These are phyloP conservation scores for Camponotus pennsylvanicus DNA, from an alignment of 1,140 invertebrate genomes.

Conservation along the genomic window DNA sequence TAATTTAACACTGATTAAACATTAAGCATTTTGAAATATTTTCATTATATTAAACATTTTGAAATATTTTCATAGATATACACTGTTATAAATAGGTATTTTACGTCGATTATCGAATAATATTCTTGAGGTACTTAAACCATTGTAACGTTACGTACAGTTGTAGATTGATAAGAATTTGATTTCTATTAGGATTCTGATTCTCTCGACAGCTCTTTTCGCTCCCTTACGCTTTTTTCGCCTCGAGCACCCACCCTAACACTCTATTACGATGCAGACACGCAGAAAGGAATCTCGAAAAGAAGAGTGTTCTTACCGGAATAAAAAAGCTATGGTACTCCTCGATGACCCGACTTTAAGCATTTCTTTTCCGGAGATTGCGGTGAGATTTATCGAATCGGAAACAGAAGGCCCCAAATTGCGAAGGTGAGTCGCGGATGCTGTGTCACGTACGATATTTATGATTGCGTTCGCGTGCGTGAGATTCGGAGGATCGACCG, in stretches of 20 bases:
- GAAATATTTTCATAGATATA: not conserved
- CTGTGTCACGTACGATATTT: constrained; percentile 59
- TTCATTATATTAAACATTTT: not conserved
- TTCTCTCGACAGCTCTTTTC: not conserved
- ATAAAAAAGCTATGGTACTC: constrained; percentile 21
- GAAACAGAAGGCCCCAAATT: constrained; percentile 53
- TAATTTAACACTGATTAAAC: not conserved
- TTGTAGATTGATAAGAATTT: not conserved
- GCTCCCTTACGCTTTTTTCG: not conserved
- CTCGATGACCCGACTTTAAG: constrained; percentile 39
- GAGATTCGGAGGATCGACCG: constrained; percentile 27
- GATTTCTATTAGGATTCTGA: constrained; percentile 21
- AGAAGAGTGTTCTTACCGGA: constrained; percentile 6
- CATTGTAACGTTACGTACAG: not conserved
- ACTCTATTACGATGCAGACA: constrained; percentile 29
- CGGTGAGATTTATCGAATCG: constrained; percentile 47
- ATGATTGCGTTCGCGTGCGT: constrained; percentile 49
- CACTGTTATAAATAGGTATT: not conserved
- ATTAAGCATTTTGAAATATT: too few species aligned
- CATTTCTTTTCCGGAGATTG: constrained; percentile 27
- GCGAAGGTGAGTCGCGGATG: constrained; percentile 15
- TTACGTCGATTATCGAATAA: not conserved
- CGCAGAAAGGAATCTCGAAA: constrained; percentile 36
- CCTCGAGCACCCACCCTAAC: not conserved
- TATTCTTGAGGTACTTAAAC: not conserved